Evolutionary conservation across 2,797 vertebrate genomes (phyloP).

Genomic region (Melanotaenia nigrans): DNA sequence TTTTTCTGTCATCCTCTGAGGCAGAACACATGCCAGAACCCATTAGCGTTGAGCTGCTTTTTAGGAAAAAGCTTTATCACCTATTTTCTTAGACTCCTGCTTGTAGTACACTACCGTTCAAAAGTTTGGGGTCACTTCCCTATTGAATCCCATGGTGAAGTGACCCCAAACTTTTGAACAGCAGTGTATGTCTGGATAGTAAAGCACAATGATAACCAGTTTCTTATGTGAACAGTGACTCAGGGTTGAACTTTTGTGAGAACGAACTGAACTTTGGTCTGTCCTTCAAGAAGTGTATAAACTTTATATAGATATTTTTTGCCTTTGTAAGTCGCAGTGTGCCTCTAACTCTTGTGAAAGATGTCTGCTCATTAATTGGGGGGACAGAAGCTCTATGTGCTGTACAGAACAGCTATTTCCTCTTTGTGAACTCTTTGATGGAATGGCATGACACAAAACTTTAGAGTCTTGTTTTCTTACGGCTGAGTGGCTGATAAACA

Average conservation of each 20-base stretch:
- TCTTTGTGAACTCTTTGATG: constrained; percentile 30
- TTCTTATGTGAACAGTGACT: not conserved
- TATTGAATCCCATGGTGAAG: too few species aligned
- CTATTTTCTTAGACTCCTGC: constrained; percentile 20
- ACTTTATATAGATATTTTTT: constrained; percentile 37
- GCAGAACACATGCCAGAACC: constrained; percentile 55
- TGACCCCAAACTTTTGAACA: too few species aligned
- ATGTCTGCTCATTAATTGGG: constrained; percentile 32
- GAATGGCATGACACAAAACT: constrained; percentile 17
- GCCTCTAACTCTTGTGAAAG: constrained; percentile 11
- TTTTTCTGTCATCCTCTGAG: constrained; percentile 45
- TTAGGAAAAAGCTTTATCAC: constrained; percentile 26
- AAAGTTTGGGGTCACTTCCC: too few species aligned
- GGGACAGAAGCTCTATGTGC: not conserved
- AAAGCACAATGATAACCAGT: constrained; percentile 16
- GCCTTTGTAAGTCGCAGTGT: not conserved
- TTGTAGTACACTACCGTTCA: not conserved
- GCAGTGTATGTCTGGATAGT: constrained; percentile 11
- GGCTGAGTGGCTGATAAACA: constrained; percentile 41
- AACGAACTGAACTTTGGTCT: constrained; percentile 35
- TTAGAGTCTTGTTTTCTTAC: constrained; percentile 38
- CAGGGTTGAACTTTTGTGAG: constrained; percentile 19
- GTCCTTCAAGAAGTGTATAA: constrained; percentile 17
- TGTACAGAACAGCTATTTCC: constrained; percentile 5
- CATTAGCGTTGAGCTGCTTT: constrained; percentile 46